Conservation (phyloP, 2,888 invertebrate species). For the Malthinus seriepunctatus region DNA sequence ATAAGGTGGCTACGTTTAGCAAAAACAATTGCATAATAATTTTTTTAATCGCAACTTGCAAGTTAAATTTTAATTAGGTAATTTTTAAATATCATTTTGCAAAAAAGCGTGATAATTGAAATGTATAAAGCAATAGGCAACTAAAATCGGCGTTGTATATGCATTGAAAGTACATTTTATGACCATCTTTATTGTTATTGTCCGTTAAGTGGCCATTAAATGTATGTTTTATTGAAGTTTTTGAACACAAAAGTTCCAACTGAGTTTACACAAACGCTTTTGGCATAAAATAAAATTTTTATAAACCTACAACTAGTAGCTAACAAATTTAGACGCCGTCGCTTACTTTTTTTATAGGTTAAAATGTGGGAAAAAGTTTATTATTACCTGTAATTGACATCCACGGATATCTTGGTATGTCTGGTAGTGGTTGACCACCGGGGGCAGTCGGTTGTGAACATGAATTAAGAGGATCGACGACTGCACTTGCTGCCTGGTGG, state of each 20-base stretch:
- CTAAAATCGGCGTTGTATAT: constrained; percentile 31
- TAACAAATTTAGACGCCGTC: background rate
- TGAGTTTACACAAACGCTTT: constrained; percentile 15
- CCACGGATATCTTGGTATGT: constrained; percentile 94
- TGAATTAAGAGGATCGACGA: constrained; percentile 79
- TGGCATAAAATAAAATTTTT: too few species aligned
- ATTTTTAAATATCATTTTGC: too few species aligned
- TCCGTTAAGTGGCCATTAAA: constrained; percentile 51
- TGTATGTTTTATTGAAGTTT: constrained; percentile 51
- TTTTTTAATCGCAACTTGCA: too few species aligned
- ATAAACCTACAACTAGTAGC: too few species aligned
- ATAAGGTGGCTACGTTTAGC: too few species aligned
- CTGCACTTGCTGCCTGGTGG: constrained; percentile 80
- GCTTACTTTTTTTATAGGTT: background rate
- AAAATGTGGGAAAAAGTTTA: too few species aligned
- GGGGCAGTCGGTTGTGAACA: constrained; percentile 71
- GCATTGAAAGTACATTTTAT: constrained; percentile 45
- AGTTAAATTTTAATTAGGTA: too few species aligned
- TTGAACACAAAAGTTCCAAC: constrained; percentile 32
- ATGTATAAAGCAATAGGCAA: constrained; percentile 24
- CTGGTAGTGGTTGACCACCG: constrained; percentile 85
- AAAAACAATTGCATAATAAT: too few species aligned
- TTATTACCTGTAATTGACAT: constrained; percentile 94
- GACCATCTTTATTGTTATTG: constrained; percentile 52
- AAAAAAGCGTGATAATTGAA: constrained; percentile 14